Percentiles rank a stretch among this genome's conserved stretches.
Evolutionary conservation across 2,888 invertebrate genomes (phyloP).

Genomic region (Asteroscopus sphinx): DNA sequence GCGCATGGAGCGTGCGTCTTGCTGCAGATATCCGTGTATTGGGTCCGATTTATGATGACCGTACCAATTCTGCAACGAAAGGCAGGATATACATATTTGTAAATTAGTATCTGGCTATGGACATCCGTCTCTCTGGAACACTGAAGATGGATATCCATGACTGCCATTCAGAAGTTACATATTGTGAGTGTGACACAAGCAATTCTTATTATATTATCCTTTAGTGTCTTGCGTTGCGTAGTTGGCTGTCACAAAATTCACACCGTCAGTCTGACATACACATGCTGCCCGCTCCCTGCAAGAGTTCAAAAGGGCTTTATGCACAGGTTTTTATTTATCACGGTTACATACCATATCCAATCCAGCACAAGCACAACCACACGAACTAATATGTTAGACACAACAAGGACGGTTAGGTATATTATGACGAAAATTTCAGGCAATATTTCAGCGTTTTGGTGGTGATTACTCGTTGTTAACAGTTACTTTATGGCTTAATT

Average conservation of each 20-base stretch:
- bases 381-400: conserved; percentile 73
- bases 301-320: conserved; percentile 79
- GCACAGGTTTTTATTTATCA: conserved; percentile 78
- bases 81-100: conserved; percentile 8
- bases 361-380: conserved; percentile 80
- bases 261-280: conserved; percentile 86
- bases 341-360: conserved; percentile 59
- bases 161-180: background rate
- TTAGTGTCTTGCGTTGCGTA: conserved; percentile 33
- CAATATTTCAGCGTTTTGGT: conserved; percentile 20
- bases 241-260: conserved; percentile 64
- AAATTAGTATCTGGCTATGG: conserved; percentile 3
- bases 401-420: conserved; percentile 67
- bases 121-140: conserved; percentile 9
- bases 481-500: conserved; percentile 71
- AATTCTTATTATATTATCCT: background rate
- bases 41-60: conserved; percentile 40
- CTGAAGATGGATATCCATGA: conserved; percentile 15
- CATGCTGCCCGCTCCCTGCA: conserved; percentile 84
- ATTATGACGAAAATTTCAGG: conserved; percentile 57
- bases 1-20: conserved; percentile 85
- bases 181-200: background rate
- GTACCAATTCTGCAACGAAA: conserved; percentile 39
- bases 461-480: conserved; percentile 53
- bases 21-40: conserved; percentile 79